Percentiles rank a stretch among this genome's conserved stretches.
These are phyloP conservation scores for Ophion ventricosus DNA, from an alignment of 2,888 invertebrate genomes.

Conservation along the genomic window DNA sequence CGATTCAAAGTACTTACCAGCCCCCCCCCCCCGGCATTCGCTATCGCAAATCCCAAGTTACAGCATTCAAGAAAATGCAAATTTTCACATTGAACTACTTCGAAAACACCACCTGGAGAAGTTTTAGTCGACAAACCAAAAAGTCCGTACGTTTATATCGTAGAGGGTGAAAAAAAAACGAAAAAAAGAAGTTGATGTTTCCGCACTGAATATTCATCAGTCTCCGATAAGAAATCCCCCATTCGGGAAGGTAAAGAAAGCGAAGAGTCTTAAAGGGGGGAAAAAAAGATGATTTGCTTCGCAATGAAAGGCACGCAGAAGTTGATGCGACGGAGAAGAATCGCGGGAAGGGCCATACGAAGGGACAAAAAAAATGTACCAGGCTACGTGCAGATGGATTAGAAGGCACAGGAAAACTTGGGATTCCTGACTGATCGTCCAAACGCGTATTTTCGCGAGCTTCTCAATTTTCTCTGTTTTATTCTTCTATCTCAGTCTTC, in stretches of 20 bases:
- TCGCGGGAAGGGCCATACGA: not conserved
- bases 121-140: not conserved
- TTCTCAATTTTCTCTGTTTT: constrained; percentile 50
- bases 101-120: not conserved
- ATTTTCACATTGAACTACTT: not conserved
- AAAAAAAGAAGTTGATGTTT: not conserved
- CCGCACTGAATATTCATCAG: not conserved
- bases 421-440: constrained; percentile 48
- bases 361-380: constrained; percentile 26
- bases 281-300: not conserved
- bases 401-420: constrained; percentile 47
- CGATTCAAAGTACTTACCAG: no score
- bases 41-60: no score
- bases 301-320: not conserved
- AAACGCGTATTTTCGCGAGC: constrained; percentile 21
- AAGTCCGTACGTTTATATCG: not conserved
- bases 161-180: not conserved
- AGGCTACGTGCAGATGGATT: constrained; percentile 26
- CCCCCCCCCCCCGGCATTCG: no score
- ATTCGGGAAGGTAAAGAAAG: not conserved
- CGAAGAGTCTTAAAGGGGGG: not conserved
- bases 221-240: not conserved
- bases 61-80: not conserved
- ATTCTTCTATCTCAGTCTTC: constrained; percentile 32
- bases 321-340: not conserved